These are phyloP conservation scores for Clinocottus analis DNA, from an alignment of 2,113 vertebrate genomes.

Conservation along the genomic window DNA sequence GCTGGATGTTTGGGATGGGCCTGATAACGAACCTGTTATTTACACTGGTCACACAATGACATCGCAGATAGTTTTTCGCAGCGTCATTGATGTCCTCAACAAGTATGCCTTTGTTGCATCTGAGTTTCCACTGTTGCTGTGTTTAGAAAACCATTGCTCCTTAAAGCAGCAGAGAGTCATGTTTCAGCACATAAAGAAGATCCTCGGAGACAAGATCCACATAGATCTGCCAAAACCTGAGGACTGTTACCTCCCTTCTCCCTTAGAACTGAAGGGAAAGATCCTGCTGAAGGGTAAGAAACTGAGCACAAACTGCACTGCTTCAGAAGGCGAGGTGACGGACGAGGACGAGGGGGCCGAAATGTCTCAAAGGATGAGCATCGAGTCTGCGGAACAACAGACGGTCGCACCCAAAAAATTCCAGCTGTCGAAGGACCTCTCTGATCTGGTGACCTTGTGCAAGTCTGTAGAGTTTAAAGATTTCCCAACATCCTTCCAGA, in stretches of 20 bases:
- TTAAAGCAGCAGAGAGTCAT: slow-evolving; percentile 97
- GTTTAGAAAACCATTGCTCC: slow-evolving; percentile 97
- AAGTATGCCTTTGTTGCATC: slow-evolving; percentile 97
- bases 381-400: slow-evolving; percentile 86
- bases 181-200: slow-evolving; percentile 97
- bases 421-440: slow-evolving; percentile 95
- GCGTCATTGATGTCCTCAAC: slow-evolving; percentile 94
- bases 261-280: slow-evolving; percentile 89
- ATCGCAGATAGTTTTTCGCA: slow-evolving; percentile 95
- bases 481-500: slow-evolving; percentile 93
- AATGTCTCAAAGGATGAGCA: slow-evolving; percentile 92
- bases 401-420: slow-evolving; percentile 87
- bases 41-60: slow-evolving; percentile 99
- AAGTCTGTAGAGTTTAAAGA: slow-evolving; percentile 97
- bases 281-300: slow-evolving; percentile 97
- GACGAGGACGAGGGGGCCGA: slow-evolving; percentile 98
- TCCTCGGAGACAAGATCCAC: slow-evolving; percentile 92
- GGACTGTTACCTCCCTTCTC: slow-evolving; percentile 93
- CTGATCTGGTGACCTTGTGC: slow-evolving; percentile 94
- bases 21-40: slow-evolving; percentile 95
- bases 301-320: slow-evolving; percentile 87
- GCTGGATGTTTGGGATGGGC: slow-evolving; percentile 97
- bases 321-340: slow-evolving; percentile 93
- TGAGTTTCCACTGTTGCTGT: slow-evolving; percentile 93
- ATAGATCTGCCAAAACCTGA: slow-evolving; percentile 87